A percentile compares a stretch with the other conserved stretches of the same genome.
These are phyloP conservation scores for Crenichthys baileyi DNA, from an alignment of 2,797 vertebrate genomes.

Conservation along the genomic window DNA sequence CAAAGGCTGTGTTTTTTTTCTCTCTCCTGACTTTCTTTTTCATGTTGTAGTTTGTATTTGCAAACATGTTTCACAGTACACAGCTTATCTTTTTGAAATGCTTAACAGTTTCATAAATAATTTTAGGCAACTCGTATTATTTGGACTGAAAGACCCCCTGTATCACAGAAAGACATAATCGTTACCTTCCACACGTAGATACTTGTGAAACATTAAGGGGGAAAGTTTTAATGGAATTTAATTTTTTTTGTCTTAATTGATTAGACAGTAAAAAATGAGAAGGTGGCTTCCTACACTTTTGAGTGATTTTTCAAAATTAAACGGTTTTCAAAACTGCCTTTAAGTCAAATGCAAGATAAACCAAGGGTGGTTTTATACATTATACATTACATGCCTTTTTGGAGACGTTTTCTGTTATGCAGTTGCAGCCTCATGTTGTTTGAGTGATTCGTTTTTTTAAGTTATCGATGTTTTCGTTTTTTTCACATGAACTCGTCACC, in stretches of 20 bases:
- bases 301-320: slow-evolving; percentile 19
- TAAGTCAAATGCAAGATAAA: slow-evolving; percentile 26
- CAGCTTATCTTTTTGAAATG: slow-evolving; percentile 44
- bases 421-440: slow-evolving; percentile 36
- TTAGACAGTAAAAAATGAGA: slow-evolving; percentile 12
- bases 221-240: slow-evolving; percentile 3
- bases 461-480: slow-evolving; percentile 69
- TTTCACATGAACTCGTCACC: slow-evolving; percentile 54
- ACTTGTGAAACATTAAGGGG: slow-evolving; percentile 6
- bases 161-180: slow-evolving; percentile 23
- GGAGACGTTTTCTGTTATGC: slow-evolving; percentile 37
- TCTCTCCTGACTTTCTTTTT: slow-evolving; percentile 86
- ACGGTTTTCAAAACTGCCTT: slow-evolving; percentile 25
- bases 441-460: slow-evolving; percentile 46
- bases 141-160: slow-evolving; percentile 33
- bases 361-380: slow-evolving; percentile 26
- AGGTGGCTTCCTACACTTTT: slow-evolving; percentile 10
- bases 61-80: slow-evolving; percentile 60
- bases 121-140: slow-evolving; percentile 37
- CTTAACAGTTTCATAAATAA: slow-evolving; percentile 37
- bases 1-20: slow-evolving; percentile 95
- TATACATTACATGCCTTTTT: slow-evolving; percentile 17
- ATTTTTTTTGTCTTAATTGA: slow-evolving; percentile 11
- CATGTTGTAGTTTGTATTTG: slow-evolving; percentile 74
- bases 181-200: slow-evolving; percentile 18